Base-by-base conservation (phyloP, 2,888 invertebrate species). In the Cheilosia urbana region DNA sequence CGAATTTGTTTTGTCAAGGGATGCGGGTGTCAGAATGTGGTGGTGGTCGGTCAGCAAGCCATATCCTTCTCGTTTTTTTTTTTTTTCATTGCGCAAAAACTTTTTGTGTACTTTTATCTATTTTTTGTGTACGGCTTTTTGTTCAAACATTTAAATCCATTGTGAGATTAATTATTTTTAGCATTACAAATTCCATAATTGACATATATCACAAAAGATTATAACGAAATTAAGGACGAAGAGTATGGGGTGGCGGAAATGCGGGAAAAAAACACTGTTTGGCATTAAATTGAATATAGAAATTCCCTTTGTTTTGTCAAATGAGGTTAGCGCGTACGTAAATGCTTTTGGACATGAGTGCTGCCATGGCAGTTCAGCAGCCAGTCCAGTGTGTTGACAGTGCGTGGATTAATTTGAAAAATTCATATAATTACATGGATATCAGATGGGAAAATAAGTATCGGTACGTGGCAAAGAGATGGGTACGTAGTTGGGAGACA, bases 221-320 rank as follows among this genome's bases (percentile, higher is more conserved):
- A 85, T 85, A 85, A 85, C 81, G 85, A 85, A 85, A 85, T 85
- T 85, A 85, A 85, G 81, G 81, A 76, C 85, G 63, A 62, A 76
- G 37, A 21, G 55, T 58, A 49, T 57, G 68, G 17, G 34, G 3
- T 4, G 19, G 49, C 13, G 21, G 11, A 42, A 68, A 69, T 53
- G 76, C 60, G 81, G 77, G 66, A 71, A 76, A 83, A 83, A 69
- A 72, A 37, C 37, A 13, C 37, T 49, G 73, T 79, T 79, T 62
- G 65, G 76, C 76, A 77, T 85, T 81, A 77, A 85, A 85, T 85
- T 85, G 76, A 85, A 85, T 85, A 80, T 85, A 85, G 85, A 85
- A 85, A 85, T 85, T 85, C 81, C 87, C 89, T 88, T 88, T 91
- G 90, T 90, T 91, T 90, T 91, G 89, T 90, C 90, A 91, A 91